phyloP scores from a whole-genome alignment of 2,797 vertebrate genomes.

The Myotis planiceps region DNA sequence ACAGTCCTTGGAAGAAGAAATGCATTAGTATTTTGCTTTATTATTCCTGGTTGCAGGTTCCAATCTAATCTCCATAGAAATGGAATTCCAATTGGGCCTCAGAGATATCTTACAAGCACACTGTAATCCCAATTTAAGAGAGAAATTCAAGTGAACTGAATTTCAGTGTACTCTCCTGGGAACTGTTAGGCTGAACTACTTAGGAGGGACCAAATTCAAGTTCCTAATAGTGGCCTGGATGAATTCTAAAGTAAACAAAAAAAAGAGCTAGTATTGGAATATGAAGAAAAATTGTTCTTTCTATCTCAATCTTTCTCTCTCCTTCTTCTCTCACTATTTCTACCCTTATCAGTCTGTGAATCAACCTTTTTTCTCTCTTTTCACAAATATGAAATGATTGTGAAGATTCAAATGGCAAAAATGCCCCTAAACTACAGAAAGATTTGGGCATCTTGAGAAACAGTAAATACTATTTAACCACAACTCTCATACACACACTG shows the following conservation, averaged over 20 bases:
- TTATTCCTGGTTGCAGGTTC: slow-evolving; percentile 41
- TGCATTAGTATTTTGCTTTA: slow-evolving; percentile 55
- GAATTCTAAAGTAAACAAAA: neutral
- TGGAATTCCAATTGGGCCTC: slow-evolving; percentile 54
- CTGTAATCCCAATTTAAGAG: slow-evolving; percentile 11
- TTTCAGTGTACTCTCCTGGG: neutral
- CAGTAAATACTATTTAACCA: neutral
- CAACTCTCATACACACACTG: neutral
- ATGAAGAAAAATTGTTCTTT: neutral
- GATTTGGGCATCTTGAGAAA: neutral
- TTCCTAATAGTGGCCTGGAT: neutral
- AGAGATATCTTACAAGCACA: neutral
- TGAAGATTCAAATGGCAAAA: neutral
- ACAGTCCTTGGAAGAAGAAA: slow-evolving; percentile 35
- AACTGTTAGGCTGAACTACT: neutral
- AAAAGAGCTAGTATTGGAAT: neutral
- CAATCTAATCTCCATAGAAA: slow-evolving; percentile 70
- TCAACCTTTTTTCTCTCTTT: neutral
- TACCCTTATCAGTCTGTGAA: neutral
- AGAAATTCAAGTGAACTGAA: slow-evolving; percentile 34
- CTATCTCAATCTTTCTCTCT: neutral
- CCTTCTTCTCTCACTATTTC: neutral
- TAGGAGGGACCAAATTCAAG: neutral
- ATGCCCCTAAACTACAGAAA: neutral
- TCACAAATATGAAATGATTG: neutral